Percentiles rank a stretch among this genome's conserved stretches.
Evolutionary conservation across 23 tunicate species (phyloP).

Genomic region (Trididemnum clinides): DNA sequence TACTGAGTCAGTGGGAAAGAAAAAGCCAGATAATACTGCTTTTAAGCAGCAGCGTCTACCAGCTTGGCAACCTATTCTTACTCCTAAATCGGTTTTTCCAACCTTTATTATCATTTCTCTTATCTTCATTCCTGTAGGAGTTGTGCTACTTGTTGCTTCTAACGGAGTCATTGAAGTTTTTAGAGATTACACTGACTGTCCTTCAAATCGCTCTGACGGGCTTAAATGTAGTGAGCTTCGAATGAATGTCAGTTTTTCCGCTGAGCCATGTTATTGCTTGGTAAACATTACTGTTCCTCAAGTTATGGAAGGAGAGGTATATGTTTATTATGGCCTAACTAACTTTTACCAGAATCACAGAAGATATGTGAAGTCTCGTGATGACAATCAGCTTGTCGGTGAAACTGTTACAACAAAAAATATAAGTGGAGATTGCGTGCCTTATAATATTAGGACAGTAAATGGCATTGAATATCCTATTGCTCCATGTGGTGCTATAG

Average conservation of each 20-base stretch:
- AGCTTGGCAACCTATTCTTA: conserved; percentile 81
- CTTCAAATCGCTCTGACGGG: not conserved
- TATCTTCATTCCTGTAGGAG: conserved; percentile 81
- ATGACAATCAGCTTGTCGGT: conserved; percentile 85
- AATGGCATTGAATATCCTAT: conserved; percentile 6
- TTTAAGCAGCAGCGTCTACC: conserved; percentile 92
- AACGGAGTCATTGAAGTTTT: conserved; percentile 52
- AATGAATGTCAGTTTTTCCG: no score
- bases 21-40: conserved; percentile 59
- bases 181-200: conserved; percentile 76
- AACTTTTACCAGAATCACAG: conserved; percentile 96
- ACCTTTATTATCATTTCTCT: conserved; percentile 45
- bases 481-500: conserved; percentile 99
- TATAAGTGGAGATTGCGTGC: conserved; percentile 59
- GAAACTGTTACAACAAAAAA: not conserved
- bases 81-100: conserved; percentile 72
- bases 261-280: conserved; percentile 34
- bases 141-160: conserved; percentile 61
- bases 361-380: conserved; percentile 98
- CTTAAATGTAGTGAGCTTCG: conserved; percentile 6
- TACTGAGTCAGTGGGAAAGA: not conserved
- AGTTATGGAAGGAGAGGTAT: conserved; percentile 51
- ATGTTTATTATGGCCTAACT: conserved; percentile 76
- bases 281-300: conserved; percentile 36
- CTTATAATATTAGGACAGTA: conserved; percentile 38